Percentiles rank a stretch among this genome's conserved stretches.
Conservation (phyloP, 2,113 vertebrate genomes). For the Entomyzon cyanotis region DNA sequence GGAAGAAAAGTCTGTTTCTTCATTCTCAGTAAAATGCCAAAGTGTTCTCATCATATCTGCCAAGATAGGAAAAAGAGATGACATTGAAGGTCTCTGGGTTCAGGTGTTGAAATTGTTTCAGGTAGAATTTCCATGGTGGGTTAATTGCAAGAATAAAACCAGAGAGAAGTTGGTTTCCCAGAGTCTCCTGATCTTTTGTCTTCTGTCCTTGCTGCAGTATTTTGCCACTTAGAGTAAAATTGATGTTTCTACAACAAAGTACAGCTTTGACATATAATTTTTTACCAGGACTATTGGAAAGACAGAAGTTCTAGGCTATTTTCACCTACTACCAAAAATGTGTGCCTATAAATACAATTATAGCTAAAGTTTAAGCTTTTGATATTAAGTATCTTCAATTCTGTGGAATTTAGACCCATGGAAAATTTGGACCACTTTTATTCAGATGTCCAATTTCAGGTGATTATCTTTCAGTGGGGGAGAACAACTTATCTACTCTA, state of each 20-base stretch:
- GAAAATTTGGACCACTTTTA: background rate
- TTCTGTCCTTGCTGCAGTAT: background rate
- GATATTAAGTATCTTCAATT: background rate
- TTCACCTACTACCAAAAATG: background rate
- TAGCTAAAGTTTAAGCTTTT: background rate
- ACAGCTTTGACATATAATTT: background rate
- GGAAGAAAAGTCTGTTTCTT: background rate
- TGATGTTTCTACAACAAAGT: background rate
- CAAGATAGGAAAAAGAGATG: background rate
- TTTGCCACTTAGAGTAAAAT: background rate
- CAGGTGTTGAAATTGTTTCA: background rate
- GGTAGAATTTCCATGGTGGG: background rate
- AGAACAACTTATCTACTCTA: background rate
- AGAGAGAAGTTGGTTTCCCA: background rate
- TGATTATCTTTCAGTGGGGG: background rate
- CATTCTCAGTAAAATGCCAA: background rate
- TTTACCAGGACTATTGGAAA: background rate
- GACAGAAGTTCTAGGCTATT: background rate
- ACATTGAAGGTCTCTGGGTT: background rate
- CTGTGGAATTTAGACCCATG: rapidly evolving
- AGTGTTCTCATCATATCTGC: background rate
- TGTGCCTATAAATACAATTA: background rate
- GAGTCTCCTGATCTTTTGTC: background rate
- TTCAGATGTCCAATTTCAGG: background rate
- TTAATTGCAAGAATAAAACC: background rate